phyloP scores from a whole-genome alignment of 1,140 invertebrate genomes.

The Polypedilum vanderplanki region DNA sequence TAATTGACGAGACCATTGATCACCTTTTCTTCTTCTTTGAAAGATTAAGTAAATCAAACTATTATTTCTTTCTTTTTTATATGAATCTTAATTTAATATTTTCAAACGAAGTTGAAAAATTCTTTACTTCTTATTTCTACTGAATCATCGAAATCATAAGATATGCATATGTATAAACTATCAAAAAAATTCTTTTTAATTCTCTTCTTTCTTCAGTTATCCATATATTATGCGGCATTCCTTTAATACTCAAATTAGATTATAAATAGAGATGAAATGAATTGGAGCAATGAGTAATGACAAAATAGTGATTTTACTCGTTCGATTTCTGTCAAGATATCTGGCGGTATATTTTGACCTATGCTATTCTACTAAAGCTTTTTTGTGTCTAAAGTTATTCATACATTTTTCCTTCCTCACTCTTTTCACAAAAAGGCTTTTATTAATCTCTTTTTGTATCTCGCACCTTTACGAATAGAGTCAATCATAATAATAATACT shows the following conservation, averaged over 20 bases:
- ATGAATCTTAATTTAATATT: too few species aligned
- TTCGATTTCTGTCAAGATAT: conserved; percentile 28
- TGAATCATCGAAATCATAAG: too few species aligned
- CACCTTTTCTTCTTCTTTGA: too few species aligned
- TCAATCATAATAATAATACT: neutral
- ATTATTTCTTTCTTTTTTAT: too few species aligned
- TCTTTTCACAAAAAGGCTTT: neutral
- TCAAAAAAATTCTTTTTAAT: too few species aligned
- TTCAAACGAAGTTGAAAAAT: neutral
- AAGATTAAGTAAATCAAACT: too few species aligned
- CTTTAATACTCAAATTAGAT: neutral
- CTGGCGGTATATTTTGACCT: conserved; percentile 21
- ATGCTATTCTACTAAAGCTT: neutral
- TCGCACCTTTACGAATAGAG: neutral
- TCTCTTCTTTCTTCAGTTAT: too few species aligned
- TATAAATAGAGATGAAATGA: neutral
- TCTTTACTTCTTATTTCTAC: too few species aligned
- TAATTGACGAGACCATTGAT: too few species aligned
- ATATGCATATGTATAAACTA: too few species aligned
- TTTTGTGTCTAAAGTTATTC: neutral
- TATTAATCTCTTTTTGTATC: neutral
- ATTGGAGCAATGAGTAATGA: conserved; percentile 29
- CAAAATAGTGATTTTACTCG: conserved; percentile 26
- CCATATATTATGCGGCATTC: too few species aligned
- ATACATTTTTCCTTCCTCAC: neutral